phyloP scores from a whole-genome alignment of 2,888 invertebrate species.

The Oligia fasciuncula region DNA sequence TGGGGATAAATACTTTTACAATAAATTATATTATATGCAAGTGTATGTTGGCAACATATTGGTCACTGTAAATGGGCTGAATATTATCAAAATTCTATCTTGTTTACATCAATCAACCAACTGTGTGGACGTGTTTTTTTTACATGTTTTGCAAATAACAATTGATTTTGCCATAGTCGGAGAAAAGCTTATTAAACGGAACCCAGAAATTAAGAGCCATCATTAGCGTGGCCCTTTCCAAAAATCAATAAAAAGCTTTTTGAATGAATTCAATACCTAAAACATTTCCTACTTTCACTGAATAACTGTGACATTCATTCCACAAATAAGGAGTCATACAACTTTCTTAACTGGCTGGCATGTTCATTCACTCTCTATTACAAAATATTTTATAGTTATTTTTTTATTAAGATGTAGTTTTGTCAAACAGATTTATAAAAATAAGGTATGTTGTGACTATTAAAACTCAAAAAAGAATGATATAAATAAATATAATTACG shows the following conservation, averaged over 20 bases:
- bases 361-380: constrained; percentile 42
- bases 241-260: neutral
- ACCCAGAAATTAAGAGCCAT: too few relatives aligned
- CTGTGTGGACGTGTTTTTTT: neutral
- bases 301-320: constrained; percentile 62
- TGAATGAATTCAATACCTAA: neutral
- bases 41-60: neutral
- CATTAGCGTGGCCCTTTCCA: neutral
- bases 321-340: constrained; percentile 56
- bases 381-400: constrained; percentile 14
- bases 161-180: neutral
- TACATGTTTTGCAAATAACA: neutral
- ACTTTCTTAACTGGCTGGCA: constrained; percentile 43
- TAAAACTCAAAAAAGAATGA: neutral
- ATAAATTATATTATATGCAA: constrained; percentile 37
- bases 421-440: neutral
- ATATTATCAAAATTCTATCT: constrained; percentile 5
- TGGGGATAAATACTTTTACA: constrained; percentile 67
- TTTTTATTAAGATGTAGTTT: neutral
- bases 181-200: neutral
- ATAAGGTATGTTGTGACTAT: neutral
- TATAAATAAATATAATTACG: neutral
- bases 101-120: constrained; percentile 29
- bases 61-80: neutral
- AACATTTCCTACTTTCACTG: constrained; percentile 72